Base-by-base conservation (phyloP, 2,797 vertebrate species). In the Phylloscopus collybita region DNA sequence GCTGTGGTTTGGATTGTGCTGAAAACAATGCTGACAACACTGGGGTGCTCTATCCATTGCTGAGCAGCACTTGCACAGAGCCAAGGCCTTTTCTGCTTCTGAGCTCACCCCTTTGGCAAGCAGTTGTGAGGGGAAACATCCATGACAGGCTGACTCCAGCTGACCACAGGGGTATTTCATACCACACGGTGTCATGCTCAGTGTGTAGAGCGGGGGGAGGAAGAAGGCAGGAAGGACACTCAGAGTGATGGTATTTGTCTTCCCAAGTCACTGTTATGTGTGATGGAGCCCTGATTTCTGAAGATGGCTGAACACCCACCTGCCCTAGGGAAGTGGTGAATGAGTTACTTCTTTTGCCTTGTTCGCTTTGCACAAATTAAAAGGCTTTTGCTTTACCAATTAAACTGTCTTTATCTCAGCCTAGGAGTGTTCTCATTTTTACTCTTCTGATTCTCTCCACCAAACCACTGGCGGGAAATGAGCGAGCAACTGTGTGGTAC, bases 401-500 rank as follows among this genome's bases (percentile, higher is more conserved):
- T 49, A 11, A 66, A 29, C 18, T 47, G 30, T 32, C 18, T 66
- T 84, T 27, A 29, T 60, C 26, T 84, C 40, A 60, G 29, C 11
- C 22, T 27, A 42, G 4, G 26, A 54, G 13, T 49, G 72, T 51
- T 66, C 22, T 66, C 26, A 23, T 19, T 66, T 65, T 49, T 21
- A 15, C 23, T 44, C 32, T 69, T 53, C 38, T 45, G 40, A 20
- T 60, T 66, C 18, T 72, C 30, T 84, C 9, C 6, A 16, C 16
- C 30, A 72, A 42, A 23, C 40, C 34, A 79, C 19, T 6, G 21
- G 16, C 0, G 0, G 30, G 34, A 60, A 32, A 40, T 53, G 26
- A 57, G 50, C 0, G 4, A 79, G 30, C 25, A 64, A 15, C 30
- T 36, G 42, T 0, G 1, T 66, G 7, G n/a, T 27, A 6, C 53